Conservation (phyloP, 2,888 invertebrate genomes). For the Eupithecia exiguata region DNA sequence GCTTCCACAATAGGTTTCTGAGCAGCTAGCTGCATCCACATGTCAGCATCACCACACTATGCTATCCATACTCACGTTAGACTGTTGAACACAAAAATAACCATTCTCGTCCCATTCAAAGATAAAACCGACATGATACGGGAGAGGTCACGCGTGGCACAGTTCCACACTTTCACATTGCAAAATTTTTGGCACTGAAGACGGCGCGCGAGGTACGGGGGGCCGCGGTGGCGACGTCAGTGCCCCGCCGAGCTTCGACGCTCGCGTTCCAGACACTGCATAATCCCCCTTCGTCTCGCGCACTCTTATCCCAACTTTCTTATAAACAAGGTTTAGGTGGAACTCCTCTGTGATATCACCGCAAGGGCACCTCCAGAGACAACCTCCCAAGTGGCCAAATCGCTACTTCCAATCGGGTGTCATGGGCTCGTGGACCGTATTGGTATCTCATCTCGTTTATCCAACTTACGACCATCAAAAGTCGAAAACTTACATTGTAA, state of each 20-base stretch:
- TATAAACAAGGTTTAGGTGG: constrained; percentile 52
- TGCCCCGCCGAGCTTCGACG: constrained; percentile 76
- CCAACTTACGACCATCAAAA: constrained; percentile 74
- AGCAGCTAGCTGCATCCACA: constrained; percentile 60
- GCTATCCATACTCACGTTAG: constrained; percentile 62
- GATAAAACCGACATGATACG: constrained; percentile 63
- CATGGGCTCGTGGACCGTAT: constrained; percentile 82
- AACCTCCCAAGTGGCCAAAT: constrained; percentile 74
- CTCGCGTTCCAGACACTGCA: constrained; percentile 71
- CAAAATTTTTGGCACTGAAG: constrained; percentile 83
- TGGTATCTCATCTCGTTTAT: constrained; percentile 74
- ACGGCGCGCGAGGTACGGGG: constrained; percentile 69
- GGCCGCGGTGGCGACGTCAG: constrained; percentile 80
- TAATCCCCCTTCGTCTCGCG: constrained; percentile 62
- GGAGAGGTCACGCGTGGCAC: constrained; percentile 82
- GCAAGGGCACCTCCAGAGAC: constrained; percentile 60
- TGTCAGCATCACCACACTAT: constrained; percentile 52
- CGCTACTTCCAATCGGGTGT: constrained; percentile 79
- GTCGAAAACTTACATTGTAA: constrained; percentile 96
- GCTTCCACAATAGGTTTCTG: constrained; percentile 11
- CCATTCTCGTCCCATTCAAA: constrained; percentile 57
- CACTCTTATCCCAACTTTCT: constrained; percentile 57
- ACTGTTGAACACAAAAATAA: constrained; percentile 63
- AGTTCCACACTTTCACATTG: constrained; percentile 83
- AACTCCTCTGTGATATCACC: constrained; percentile 53